phyloP scores from a whole-genome alignment of 2,888 invertebrate genomes.

The Lasioglossum zephyrum region DNA sequence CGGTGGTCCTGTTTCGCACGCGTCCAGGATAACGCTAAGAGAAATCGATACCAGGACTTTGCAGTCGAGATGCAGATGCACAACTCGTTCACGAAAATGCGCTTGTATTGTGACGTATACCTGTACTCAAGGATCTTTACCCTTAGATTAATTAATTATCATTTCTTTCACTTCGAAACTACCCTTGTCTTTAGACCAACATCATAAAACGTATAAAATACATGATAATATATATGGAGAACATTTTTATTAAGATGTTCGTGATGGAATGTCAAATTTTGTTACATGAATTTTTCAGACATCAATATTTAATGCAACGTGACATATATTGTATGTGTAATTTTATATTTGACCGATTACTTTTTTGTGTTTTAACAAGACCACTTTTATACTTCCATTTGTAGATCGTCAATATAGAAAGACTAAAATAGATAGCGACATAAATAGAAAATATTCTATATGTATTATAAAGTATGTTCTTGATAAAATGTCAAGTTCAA shows the following conservation, averaged over 20 bases:
- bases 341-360: background rate
- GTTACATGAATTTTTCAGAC: background rate
- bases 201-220: no score
- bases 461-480: background rate
- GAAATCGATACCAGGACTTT: background rate
- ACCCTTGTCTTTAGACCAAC: background rate
- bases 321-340: background rate
- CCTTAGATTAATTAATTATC: no score
- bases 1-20: background rate
- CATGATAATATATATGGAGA: no score
- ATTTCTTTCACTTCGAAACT: background rate
- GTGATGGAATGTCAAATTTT: background rate
- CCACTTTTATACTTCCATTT: background rate
- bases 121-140: background rate
- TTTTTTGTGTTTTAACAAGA: background rate
- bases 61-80: slow-evolving; percentile 3
- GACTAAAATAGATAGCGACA: background rate
- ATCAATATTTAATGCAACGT: background rate
- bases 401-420: background rate
- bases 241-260: background rate
- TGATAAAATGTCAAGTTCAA: background rate
- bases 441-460: background rate
- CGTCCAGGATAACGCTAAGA: background rate
- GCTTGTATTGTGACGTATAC: background rate
- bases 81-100: background rate